Conservation (phyloP, 2,888 invertebrate species). For the Sphaeridia pumilis region DNA sequence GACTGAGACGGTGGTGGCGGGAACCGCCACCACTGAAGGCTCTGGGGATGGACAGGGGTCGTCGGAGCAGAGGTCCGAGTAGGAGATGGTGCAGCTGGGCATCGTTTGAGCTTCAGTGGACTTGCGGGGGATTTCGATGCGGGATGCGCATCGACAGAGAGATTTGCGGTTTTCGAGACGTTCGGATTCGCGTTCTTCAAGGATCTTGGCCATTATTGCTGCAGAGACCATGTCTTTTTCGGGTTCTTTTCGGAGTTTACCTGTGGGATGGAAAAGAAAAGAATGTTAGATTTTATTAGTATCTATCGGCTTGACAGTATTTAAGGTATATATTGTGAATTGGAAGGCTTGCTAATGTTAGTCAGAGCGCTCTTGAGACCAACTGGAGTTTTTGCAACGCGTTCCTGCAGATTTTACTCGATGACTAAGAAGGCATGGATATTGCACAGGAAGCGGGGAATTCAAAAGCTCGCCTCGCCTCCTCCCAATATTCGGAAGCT, state of each 20-base stretch:
- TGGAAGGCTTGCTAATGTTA: no score
- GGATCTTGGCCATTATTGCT: constrained; percentile 78
- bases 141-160: constrained; percentile 31
- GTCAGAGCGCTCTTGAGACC: no score
- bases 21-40: no score
- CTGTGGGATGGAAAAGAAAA: constrained; percentile 12
- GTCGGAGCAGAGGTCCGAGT: constrained; percentile 29
- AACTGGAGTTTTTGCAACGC: no score
- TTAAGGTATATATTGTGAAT: no score
- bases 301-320: no score
- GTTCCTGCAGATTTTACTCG: no score
- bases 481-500: no score
- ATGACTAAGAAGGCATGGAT: no score
- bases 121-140: constrained; percentile 26
- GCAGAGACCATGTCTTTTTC: constrained; percentile 63
- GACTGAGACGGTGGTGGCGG: no score
- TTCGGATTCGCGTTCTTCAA: constrained; percentile 75
- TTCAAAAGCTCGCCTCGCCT: no score
- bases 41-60: constrained; percentile 1
- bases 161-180: constrained; percentile 38
- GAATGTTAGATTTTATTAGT: background rate
- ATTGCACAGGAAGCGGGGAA: no score
- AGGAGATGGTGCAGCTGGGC: constrained; percentile 34
- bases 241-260: constrained; percentile 16
- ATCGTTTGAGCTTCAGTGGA: constrained; percentile 29